Conservation (phyloP, 2,113 vertebrate species). For the Myodes glareolus region DNA sequence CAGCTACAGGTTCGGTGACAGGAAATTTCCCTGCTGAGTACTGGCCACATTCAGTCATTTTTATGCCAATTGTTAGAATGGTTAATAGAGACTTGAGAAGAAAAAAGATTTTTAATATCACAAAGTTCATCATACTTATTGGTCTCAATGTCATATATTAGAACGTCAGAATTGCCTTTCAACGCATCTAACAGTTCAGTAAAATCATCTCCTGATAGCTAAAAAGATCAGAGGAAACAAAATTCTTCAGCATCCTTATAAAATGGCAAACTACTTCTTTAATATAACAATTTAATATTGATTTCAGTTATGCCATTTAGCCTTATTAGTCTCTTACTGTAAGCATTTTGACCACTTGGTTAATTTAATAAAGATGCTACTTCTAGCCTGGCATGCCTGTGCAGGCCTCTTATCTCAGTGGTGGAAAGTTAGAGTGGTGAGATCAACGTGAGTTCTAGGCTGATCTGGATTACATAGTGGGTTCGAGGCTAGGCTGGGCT, state of each 20-base stretch:
- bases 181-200: neutral
- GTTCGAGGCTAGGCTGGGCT: neutral
- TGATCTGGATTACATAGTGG: neutral
- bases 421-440: neutral
- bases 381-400: neutral
- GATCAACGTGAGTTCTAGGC: neutral
- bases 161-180: neutral
- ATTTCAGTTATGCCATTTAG: neutral
- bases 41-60: neutral
- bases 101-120: conserved; percentile 40
- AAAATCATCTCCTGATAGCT: neutral
- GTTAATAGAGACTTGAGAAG: conserved; percentile 39
- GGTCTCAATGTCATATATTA: neutral
- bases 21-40: neutral
- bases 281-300: neutral
- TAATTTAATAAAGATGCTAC: conserved; percentile 13
- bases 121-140: neutral
- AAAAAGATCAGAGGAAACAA: neutral
- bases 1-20: neutral
- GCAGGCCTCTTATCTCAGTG: neutral
- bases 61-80: neutral
- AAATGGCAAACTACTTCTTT: neutral
- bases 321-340: neutral
- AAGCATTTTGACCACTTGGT: neutral
- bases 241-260: neutral